These are phyloP conservation scores for Chionomys nivalis DNA, from an alignment of 2,113 vertebrate species.

Conservation along the genomic window DNA sequence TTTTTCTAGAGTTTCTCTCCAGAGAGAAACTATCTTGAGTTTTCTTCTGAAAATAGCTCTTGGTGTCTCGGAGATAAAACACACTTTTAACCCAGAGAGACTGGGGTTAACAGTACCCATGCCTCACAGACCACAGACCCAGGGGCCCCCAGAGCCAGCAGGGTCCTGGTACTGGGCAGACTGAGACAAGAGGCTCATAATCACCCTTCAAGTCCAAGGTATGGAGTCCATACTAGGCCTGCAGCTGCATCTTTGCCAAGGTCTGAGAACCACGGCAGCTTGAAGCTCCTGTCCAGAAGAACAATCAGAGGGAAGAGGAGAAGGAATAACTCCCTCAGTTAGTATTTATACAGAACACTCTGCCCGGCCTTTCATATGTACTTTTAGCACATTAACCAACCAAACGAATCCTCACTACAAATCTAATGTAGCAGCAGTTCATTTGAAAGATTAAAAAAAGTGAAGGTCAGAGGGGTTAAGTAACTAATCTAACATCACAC, in stretches of 20 bases:
- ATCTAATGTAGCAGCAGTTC: constrained; percentile 22
- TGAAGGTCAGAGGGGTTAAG: constrained; percentile 34
- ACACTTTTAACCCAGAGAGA: not conserved
- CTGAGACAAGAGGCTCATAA: not conserved
- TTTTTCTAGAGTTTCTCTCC: constrained; percentile 27
- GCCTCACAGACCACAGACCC: not conserved
- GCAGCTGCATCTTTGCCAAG: not conserved
- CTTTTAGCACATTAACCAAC: not conserved
- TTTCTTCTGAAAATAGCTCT: constrained; percentile 20
- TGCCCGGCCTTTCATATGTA: not conserved
- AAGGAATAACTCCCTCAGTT: not conserved
- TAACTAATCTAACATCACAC: constrained; percentile 55
- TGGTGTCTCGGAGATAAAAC: not conserved
- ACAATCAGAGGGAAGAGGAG: not conserved
- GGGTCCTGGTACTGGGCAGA: not conserved
- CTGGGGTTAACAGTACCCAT: not conserved
- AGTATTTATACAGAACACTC: not conserved
- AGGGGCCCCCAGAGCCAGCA: not conserved
- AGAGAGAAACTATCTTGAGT: not conserved
- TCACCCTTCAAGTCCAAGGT: not conserved
- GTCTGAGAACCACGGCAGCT: not conserved
- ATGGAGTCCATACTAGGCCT: not conserved
- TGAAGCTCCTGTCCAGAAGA: not conserved
- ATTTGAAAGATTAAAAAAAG: constrained; percentile 37
- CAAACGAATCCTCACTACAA: not conserved